Base-by-base conservation (phyloP, 2,888 invertebrate genomes). In the Chrysolina americana region DNA sequence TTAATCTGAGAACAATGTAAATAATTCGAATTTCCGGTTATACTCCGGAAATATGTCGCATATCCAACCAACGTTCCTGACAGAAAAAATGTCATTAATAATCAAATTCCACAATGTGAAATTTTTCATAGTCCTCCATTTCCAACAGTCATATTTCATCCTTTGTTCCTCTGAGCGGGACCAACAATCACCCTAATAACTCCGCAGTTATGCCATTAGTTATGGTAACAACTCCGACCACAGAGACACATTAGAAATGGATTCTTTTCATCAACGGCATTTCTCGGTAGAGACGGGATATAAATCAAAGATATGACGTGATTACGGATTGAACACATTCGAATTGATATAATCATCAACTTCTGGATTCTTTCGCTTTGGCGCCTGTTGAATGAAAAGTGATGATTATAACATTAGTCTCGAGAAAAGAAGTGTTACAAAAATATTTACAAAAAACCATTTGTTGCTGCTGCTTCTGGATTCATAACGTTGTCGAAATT, bases 151-250 rank as follows among this genome's bases (percentile, higher is more conserved):
- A 59, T 59, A 59, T 59, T 59, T 59, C 59, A 59, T 59, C 59
- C n/a, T 59, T 59, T 59, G 36, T 59, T 36, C 59, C 59, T 28
- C 9, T n/a, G n/a, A 28, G 59, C 59, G 28, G n/a, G 59, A 59
- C 59, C 59, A 23, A 17, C 36, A 28, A 59, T 59, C 59, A 59
- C 59, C 59, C 28, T 59, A 59, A 59, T 36, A 68, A 48, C 68
- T 28, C 68, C 47, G 11, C 68, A 68, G 36, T 53, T 53, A 53
- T 59, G 41, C 56, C 11, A 68, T 68, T 68, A 68, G 68, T 68
- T 68, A 68, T 53, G 68, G 68, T 68, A 53, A 68, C 68, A 13
- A 68, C 41, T 53, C 17, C 15, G 28, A 66, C 66, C 66, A 17
- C 66, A 48, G 17, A 59, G 36, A 59, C 59, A 59, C 59, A 17